phyloP scores from a whole-genome alignment of 1,140 invertebrate species.

The Lucilia cuprina region DNA sequence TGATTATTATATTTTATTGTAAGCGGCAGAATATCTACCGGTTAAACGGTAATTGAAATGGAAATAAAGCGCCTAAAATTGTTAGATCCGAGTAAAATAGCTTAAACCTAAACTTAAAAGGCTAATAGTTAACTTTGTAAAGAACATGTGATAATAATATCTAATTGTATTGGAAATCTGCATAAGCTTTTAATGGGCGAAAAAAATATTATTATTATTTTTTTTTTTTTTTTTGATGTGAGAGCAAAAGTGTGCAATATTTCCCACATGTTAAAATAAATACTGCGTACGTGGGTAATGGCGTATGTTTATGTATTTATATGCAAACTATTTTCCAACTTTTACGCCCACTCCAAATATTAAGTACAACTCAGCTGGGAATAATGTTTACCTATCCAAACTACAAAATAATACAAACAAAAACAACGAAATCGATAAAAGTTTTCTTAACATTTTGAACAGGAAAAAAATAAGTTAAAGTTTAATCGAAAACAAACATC shows the following conservation, averaged over 20 bases:
- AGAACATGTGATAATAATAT: no score
- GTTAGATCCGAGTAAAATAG: no score
- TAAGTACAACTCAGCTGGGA: conserved; percentile 5
- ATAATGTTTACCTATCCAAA: conserved; percentile 18
- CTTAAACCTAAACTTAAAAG: no score
- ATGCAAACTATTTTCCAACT: no score
- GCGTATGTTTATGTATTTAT: no score
- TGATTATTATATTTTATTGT: no score
- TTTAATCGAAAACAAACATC: neutral
- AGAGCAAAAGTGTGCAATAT: neutral
- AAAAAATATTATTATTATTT: no score
- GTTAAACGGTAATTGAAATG: no score
- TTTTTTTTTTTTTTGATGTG: no score
- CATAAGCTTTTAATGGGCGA: neutral
- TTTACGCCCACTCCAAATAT: neutral
- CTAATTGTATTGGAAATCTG: neutral
- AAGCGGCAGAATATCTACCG: no score
- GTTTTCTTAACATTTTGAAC: neutral
- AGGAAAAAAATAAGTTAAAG: neutral
- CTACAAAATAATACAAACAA: neutral
- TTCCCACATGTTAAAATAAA: neutral
- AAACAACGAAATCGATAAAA: neutral
- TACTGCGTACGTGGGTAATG: neutral
- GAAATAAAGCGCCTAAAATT: no score
- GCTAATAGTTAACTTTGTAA: no score